Conservation (phyloP, 1,140 invertebrate genomes). For the Drosophila cardini region DNA sequence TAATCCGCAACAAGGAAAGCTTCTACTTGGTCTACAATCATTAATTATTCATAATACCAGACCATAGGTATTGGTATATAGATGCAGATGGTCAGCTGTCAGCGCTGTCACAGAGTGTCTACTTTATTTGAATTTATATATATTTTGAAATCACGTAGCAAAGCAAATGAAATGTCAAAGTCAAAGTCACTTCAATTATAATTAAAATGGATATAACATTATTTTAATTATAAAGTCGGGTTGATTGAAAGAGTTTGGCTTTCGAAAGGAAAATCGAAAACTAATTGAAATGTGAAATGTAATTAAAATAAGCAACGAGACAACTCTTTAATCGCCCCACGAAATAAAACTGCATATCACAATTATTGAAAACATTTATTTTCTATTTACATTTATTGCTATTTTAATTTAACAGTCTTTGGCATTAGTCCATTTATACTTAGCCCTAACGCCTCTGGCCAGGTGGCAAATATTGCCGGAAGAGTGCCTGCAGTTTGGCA, state of each 20-base stretch:
- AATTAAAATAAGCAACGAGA: slow-evolving; percentile 4
- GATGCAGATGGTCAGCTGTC: slow-evolving; percentile 10
- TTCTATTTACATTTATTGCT: slow-evolving; percentile 45
- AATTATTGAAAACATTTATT: slow-evolving; percentile 22
- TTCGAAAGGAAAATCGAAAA: slow-evolving; percentile 3
- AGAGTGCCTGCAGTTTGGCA: slow-evolving; percentile 63
- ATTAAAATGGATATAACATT: slow-evolving; percentile 9
- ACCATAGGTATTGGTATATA: slow-evolving; percentile 30
- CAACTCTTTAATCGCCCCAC: background rate
- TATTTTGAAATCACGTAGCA: slow-evolving; percentile 59
- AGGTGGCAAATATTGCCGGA: slow-evolving; percentile 65
- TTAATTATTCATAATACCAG: slow-evolving; percentile 78
- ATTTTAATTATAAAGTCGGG: slow-evolving; percentile 11
- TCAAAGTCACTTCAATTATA: background rate
- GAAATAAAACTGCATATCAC: background rate
- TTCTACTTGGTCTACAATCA: slow-evolving; percentile 52
- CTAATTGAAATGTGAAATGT: slow-evolving; percentile 1
- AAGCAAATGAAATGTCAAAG: slow-evolving; percentile 3
- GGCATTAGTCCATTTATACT: slow-evolving; percentile 32
- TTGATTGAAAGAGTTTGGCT: background rate
- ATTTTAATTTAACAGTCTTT: slow-evolving; percentile 69
- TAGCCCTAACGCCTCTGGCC: slow-evolving; percentile 40
- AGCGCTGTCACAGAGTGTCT: slow-evolving; percentile 34
- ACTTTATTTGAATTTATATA: slow-evolving; percentile 56
- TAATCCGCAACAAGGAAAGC: slow-evolving; percentile 64